These are phyloP conservation scores for Malurus splendens DNA, from an alignment of 2,797 vertebrate genomes.

Conservation along the genomic window DNA sequence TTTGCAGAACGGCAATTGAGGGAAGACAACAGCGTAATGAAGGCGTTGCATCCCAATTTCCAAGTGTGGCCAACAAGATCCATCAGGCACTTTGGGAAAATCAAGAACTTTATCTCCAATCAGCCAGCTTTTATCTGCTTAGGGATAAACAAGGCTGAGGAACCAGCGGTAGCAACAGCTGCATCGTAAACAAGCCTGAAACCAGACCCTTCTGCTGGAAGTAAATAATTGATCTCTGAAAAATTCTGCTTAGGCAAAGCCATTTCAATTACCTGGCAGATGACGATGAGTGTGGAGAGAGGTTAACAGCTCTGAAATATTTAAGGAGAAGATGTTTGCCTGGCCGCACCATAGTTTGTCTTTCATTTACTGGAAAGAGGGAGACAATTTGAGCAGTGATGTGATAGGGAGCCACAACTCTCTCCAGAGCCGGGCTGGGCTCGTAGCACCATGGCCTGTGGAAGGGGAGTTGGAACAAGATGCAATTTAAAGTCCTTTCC, in stretches of 20 bases:
- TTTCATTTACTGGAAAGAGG: background rate
- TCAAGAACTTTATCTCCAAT: slow-evolving; percentile 51
- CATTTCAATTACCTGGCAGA: slow-evolving; percentile 25
- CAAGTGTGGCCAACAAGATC: slow-evolving; percentile 43
- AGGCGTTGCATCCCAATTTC: slow-evolving; percentile 29
- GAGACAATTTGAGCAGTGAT: background rate
- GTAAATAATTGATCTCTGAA: slow-evolving; percentile 47
- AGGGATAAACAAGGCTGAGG: slow-evolving; percentile 45
- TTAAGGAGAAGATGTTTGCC: background rate
- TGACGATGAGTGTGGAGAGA: background rate
- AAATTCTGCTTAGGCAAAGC: slow-evolving; percentile 29
- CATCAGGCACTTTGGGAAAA: slow-evolving; percentile 34
- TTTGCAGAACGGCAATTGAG: background rate
- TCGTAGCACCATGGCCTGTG: background rate
- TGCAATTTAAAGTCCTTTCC: background rate
- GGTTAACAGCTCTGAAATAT: slow-evolving; percentile 10
- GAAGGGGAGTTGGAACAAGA: background rate
- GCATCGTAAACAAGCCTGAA: slow-evolving; percentile 15
- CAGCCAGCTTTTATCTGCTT: slow-evolving; percentile 35
- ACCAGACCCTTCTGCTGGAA: slow-evolving; percentile 15
- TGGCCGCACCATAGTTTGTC: accelerated
- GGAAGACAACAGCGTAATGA: slow-evolving; percentile 24
- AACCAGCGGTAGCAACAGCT: slow-evolving; percentile 12
- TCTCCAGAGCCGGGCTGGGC: background rate
- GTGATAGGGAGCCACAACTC: background rate